A percentile compares a stretch with the other conserved stretches of the same genome.
These are phyloP conservation scores for Malthinus flaveolus DNA, from an alignment of 2,888 invertebrate genomes.

Conservation along the genomic window DNA sequence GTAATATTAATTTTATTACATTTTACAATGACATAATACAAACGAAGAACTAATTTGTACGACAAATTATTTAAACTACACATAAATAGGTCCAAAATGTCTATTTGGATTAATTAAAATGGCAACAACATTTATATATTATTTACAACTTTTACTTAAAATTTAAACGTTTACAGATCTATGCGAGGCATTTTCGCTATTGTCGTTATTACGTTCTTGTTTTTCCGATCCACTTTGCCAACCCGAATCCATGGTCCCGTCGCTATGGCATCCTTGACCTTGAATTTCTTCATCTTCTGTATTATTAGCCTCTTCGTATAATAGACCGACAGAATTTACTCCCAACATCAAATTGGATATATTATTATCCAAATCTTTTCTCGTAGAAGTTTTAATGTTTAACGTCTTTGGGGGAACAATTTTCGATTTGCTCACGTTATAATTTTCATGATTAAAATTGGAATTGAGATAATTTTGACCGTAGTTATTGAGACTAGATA, in stretches of 20 bases:
- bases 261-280: constrained; percentile 51
- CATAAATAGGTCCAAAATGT: no score
- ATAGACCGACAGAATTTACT: constrained; percentile 52
- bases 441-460: constrained; percentile 37
- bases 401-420: constrained; percentile 42
- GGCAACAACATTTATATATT: constrained; percentile 16
- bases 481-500: constrained; percentile 51
- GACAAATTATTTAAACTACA: no score
- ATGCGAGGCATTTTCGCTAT: constrained; percentile 38
- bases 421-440: constrained; percentile 41
- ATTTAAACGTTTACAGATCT: constrained; percentile 49
- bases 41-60: no score
- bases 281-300: constrained; percentile 50
- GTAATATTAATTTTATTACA: no score
- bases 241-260: constrained; percentile 66
- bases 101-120: no score
- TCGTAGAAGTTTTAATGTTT: constrained; percentile 48
- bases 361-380: constrained; percentile 50
- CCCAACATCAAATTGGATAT: constrained; percentile 57
- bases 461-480: constrained; percentile 45
- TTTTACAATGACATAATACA: no score
- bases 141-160: constrained; percentile 28
- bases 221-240: constrained; percentile 72
- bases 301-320: constrained; percentile 52
- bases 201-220: constrained; percentile 51